A percentile compares a stretch with the other conserved stretches of the same genome.
Conservation (phyloP, 2,888 invertebrate species). For the Arenicola marina region DNA sequence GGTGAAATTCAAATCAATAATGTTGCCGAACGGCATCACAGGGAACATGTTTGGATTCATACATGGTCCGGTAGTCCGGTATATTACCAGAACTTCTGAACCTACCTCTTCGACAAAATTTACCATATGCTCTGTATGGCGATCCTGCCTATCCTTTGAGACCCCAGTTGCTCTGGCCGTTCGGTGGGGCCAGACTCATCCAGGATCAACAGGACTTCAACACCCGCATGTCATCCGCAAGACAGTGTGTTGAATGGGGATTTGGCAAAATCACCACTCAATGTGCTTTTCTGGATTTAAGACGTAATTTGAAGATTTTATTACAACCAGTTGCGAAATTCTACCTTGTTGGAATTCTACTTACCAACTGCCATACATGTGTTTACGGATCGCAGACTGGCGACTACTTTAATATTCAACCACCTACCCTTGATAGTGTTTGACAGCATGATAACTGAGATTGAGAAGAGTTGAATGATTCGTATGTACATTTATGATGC, state of each 20-base stretch:
- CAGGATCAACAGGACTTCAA: not conserved
- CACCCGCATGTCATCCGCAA: not conserved
- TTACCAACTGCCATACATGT: not conserved
- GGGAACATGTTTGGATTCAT: too few species aligned
- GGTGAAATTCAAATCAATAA: too few species aligned
- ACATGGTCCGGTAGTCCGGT: too few species aligned
- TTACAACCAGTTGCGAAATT: not conserved
- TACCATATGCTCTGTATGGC: too few species aligned
- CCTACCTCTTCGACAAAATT: too few species aligned
- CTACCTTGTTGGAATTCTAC: not conserved
- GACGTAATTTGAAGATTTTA: not conserved
- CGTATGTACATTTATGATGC: too few species aligned
- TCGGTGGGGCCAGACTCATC: not conserved
- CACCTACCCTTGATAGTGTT: too few species aligned
- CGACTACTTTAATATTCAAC: not conserved
- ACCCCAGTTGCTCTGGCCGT: not conserved
- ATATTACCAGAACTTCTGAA: too few species aligned
- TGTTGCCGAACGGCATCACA: too few species aligned
- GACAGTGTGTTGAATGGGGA: not conserved
- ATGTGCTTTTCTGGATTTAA: not conserved
- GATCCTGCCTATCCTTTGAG: not conserved
- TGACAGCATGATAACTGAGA: too few species aligned
- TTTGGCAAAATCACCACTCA: not conserved
- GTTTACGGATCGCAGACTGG: not conserved
- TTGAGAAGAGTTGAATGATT: too few species aligned